Percentiles rank a stretch among this genome's conserved stretches.
Evolutionary conservation across 1,140 invertebrate genomes (phyloP).

Genomic region (Drosophila tsacasi): DNA sequence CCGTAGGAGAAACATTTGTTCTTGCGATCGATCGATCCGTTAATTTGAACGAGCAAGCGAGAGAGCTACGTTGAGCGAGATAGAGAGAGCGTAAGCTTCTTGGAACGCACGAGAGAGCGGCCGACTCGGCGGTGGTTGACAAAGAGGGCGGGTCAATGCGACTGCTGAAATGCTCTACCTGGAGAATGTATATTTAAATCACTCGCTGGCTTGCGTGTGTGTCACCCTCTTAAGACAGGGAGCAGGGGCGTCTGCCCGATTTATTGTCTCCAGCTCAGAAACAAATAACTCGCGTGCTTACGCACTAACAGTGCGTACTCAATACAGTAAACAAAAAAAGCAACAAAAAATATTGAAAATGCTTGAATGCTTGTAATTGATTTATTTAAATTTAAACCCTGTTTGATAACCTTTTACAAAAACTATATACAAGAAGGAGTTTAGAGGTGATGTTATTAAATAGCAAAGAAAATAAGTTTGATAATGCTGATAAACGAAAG

Average conservation of each 20-base stretch:
- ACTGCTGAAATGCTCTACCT: constrained; percentile 29
- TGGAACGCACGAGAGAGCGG: background rate
- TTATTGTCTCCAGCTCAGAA: constrained; percentile 15
- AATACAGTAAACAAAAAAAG: background rate
- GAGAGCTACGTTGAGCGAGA: constrained; percentile 12
- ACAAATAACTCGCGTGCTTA: constrained; percentile 12
- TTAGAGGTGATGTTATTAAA: too few species aligned
- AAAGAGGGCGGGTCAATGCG: constrained; percentile 11
- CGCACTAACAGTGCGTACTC: background rate
- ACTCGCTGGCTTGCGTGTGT: constrained; percentile 23
- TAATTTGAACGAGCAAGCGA: constrained; percentile 58
- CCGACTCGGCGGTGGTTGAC: constrained; percentile 1
- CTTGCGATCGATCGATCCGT: constrained; percentile 69
- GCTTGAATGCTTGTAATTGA: too few species aligned
- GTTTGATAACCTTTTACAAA: too few species aligned
- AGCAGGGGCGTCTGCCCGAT: background rate
- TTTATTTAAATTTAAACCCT: too few species aligned
- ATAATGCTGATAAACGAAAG: too few species aligned
- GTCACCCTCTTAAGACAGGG: constrained; percentile 1
- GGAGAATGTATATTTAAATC: constrained; percentile 1
- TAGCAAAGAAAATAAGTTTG: too few species aligned
- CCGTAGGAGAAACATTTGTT: constrained; percentile 67
- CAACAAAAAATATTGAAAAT: too few species aligned
- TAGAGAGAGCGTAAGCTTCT: constrained; percentile 15
- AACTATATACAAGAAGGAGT: too few species aligned